Conservation (phyloP, 1,140 invertebrate species). For the Harpegnathos saltator region DNA sequence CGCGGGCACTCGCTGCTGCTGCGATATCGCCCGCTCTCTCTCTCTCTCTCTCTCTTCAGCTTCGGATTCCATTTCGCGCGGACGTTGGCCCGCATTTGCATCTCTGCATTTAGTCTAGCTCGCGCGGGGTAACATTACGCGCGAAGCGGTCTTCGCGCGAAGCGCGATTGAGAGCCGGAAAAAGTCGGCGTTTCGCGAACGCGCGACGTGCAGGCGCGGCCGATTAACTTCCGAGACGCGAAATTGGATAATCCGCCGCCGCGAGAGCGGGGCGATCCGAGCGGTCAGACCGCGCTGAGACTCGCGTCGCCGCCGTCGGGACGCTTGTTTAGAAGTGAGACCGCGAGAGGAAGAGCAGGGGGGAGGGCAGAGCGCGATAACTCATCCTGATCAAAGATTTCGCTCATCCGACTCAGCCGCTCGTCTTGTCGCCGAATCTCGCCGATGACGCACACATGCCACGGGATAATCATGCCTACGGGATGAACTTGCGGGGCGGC, state of each 20-base stretch:
- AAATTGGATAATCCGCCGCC: slow-evolving; percentile 16
- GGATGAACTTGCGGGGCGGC: background rate
- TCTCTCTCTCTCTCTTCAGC: too few relatives aligned
- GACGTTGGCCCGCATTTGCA: slow-evolving; percentile 25
- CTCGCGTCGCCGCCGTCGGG: background rate
- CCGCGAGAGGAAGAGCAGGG: too few relatives aligned
- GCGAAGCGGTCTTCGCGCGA: slow-evolving; percentile 32
- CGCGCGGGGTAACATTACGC: slow-evolving; percentile 7
- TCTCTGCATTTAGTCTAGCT: background rate
- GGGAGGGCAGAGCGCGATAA: too few relatives aligned
- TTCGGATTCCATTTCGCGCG: slow-evolving; percentile 34
- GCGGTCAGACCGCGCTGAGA: slow-evolving; percentile 14
- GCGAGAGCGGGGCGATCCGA: slow-evolving; percentile 4
- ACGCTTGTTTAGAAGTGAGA: background rate
- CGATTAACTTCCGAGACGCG: background rate
- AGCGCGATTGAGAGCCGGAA: slow-evolving; percentile 21
- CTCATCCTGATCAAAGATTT: slow-evolving; percentile 56
- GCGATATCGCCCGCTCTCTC: background rate
- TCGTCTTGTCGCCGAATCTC: background rate
- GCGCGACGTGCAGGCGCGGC: background rate
- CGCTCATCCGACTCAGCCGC: slow-evolving; percentile 40
- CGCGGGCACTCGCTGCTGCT: background rate
- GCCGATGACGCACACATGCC: background rate
- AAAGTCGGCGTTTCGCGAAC: background rate
- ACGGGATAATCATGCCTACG: background rate